These are phyloP conservation scores for Crenuchus spilurus DNA, from an alignment of 2,797 vertebrate species.

Conservation along the genomic window DNA sequence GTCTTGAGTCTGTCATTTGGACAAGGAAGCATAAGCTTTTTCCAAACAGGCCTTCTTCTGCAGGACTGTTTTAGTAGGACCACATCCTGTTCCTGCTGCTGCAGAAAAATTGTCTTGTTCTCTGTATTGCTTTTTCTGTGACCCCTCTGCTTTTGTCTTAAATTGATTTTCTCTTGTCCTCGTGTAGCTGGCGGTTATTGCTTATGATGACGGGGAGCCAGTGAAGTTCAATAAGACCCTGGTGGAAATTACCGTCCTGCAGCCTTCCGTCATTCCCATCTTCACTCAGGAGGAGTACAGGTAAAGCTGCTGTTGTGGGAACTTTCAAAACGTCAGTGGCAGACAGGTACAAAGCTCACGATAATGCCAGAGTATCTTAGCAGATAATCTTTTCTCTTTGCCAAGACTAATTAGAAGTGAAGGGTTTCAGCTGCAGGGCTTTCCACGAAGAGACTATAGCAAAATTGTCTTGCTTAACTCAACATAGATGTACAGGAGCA, in stretches of 20 bases:
- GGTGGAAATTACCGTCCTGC: conserved; percentile 90
- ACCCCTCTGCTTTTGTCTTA: conserved; percentile 8
- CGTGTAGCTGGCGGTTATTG: conserved; percentile 88
- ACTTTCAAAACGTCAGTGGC: not conserved
- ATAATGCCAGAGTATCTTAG: not conserved
- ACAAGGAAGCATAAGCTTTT: not conserved
- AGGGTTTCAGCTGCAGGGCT: not conserved
- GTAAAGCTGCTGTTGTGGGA: conserved; percentile 67
- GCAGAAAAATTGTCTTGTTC: not conserved
- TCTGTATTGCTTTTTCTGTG: not conserved
- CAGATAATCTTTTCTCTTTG: not conserved
- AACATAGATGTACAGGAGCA: too few relatives aligned
- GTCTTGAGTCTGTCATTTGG: not conserved
- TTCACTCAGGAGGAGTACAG: conserved; percentile 97
- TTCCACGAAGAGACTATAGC: not conserved
- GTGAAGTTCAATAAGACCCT: conserved; percentile 85
- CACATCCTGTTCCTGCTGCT: not conserved
- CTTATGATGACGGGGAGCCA: conserved; percentile 91
- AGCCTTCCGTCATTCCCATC: conserved; percentile 94
- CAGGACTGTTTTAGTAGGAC: not conserved
- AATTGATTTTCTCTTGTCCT: conserved; percentile 43
- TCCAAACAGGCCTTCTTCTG: not conserved
- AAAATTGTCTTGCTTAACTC: too few relatives aligned
- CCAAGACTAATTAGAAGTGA: not conserved
- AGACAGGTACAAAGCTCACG: not conserved